These are phyloP conservation scores for Alouatta palliata DNA, from an alignment of 2,113 vertebrate species.

Conservation along the genomic window DNA sequence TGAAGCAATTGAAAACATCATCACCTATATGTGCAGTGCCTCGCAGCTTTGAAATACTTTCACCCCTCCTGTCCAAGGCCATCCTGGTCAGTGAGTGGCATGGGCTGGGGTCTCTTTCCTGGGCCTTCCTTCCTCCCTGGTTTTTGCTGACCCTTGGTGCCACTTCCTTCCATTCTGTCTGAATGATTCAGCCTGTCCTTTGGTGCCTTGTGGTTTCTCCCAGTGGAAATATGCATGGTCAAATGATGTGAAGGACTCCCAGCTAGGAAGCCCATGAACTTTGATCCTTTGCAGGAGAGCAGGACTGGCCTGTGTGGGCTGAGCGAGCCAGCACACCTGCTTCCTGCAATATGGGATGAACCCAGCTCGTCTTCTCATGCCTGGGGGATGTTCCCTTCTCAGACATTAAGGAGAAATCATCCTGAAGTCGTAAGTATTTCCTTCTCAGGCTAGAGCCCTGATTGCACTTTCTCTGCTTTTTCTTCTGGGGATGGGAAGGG, in stretches of 20 bases:
- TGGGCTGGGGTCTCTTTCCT: too few species aligned
- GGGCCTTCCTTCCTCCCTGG: background rate
- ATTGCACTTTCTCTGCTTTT: background rate
- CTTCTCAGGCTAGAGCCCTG: background rate
- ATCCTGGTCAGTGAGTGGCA: accelerated
- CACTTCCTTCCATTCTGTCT: background rate
- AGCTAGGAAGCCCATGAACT: background rate
- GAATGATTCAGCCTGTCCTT: background rate
- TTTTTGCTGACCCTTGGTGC: background rate
- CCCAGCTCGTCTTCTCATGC: accelerated
- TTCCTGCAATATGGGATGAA: background rate
- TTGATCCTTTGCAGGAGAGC: background rate
- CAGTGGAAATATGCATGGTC: background rate
- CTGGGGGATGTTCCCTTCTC: background rate
- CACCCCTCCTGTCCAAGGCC: background rate
- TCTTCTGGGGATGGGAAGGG: background rate
- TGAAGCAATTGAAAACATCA: background rate
- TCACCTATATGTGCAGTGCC: too few species aligned
- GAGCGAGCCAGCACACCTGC: accelerated
- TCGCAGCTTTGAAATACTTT: background rate
- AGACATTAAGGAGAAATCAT: background rate
- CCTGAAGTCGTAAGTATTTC: background rate
- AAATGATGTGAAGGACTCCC: background rate
- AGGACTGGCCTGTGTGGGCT: background rate
- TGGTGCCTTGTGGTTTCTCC: background rate